Base-by-base conservation (phyloP, 2,797 vertebrate species). In the Eidolon dupreanum region DNA sequence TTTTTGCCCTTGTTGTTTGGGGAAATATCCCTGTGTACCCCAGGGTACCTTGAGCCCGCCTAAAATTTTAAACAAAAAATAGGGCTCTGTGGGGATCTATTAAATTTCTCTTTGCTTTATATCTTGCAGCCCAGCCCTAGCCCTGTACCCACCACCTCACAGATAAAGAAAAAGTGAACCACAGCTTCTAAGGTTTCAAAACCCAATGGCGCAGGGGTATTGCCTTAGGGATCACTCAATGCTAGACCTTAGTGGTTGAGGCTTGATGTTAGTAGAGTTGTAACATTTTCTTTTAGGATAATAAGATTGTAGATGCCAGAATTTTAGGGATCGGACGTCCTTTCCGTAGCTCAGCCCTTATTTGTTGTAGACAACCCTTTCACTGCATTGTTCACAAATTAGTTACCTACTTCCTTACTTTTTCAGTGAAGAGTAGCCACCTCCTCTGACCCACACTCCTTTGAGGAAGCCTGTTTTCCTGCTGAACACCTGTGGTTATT, bases 1-100 rank as follows among this genome's bases (percentile, higher is more conserved):
- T 51, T 59, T 90, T 90, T 75, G 31, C 74, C 8, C 46, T 79
- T 59, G 10, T 38, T 75, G 61, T 79, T 68, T 57, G 13, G 36
- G 71, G 46, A 83, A 46, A 41, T 74, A 24, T 4, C 19, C 15
- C 49, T 97, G 85, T 92, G 77, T 66, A 49, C 33, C 63, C 49
- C 11, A 17, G 36, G 75, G 41, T 3, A 86, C 26, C 19, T 73
- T 79, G 73, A 86, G 55, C 93, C 53, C 28, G 16, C n/a, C 84
- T 94, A 70, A 65, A 93, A 63, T 59, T 65, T 41, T 65, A 86
- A 96, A 82, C 75, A 75, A 74, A 79, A 93, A 51, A 66, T 57
- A 95, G 53, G 55, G 4, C 33, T 46, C 7, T 57, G 8, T 49
- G 38, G 46, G 71, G 38, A 85, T 46, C 43, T 53, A n/a, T 41